Evolutionary conservation across 2,113 vertebrate genomes (phyloP), one percentile per base, ranked within the genome.

Genomic region (Eleginops maclovinus): DNA sequence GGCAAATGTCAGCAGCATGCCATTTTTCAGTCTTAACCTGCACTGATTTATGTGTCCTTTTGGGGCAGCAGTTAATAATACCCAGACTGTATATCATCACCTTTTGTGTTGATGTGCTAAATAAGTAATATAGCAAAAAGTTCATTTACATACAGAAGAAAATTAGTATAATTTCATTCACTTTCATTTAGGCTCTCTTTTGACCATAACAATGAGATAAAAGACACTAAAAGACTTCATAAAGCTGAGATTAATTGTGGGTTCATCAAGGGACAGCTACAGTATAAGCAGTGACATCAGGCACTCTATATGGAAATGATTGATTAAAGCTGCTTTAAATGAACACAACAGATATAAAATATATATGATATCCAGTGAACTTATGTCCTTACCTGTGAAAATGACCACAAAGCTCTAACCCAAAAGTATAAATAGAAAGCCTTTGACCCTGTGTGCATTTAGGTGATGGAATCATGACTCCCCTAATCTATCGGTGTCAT

Each of bases 401-500:
- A 41, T 41, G 15, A 49, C 6, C 9, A 13, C 14, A 26, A 19
- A 31, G 15, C 24, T 22, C 14, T 22, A 31, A 13, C 13, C 26
- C 26, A 14, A 4, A 36, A 8, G 13, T 12, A 49, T 6, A 44
- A 41, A 24, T 36, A 36, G 10, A 65, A 65, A 66, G 43, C 28
- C 41, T 28, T 28, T 21, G 54, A 41, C 51, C 4, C 44, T 26
- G 24, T 36, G 62, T 26, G 22, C 74, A 43, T 41, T 50, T 58
- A 54, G 22, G 2, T 28, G 16, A 51, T 43, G 26, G 63, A 66
- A 50, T 50, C 14, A 10, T 22, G 13, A 12, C 50, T n/a, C 31
- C 21, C 12, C 36, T n/a, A 11, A 75, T 60, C 51, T 4, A 50
- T 76, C 63, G 54, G 49, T 22, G 56, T 15, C 49, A 44, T 15